These are phyloP conservation scores for Sinotaia quadrata DNA, from an alignment of 2,888 invertebrate species.

Conservation along the genomic window DNA sequence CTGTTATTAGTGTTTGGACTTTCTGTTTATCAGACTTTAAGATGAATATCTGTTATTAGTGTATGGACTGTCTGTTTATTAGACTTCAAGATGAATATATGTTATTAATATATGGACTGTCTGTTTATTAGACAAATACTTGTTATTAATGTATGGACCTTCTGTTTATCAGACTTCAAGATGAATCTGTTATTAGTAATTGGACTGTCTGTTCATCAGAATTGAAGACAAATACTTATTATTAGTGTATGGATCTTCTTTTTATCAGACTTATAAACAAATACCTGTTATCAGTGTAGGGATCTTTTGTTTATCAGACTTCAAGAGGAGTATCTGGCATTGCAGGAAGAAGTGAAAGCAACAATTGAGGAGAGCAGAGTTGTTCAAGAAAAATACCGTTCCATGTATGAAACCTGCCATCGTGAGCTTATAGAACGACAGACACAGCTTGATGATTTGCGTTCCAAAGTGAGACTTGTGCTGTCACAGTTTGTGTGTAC, in stretches of 20 bases:
- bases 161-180: no score
- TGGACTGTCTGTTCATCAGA: no score
- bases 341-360: slow-evolving; percentile 65
- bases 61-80: no score
- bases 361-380: slow-evolving; percentile 69
- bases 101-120: background rate
- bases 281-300: background rate
- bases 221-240: no score
- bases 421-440: slow-evolving; percentile 58
- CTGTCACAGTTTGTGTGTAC: no score
- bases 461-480: slow-evolving; percentile 55
- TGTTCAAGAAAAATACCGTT: slow-evolving; percentile 69
- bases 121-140: slow-evolving; percentile 1
- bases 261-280: background rate
- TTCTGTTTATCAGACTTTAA: no score
- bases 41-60: no score
- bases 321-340: slow-evolving; percentile 65
- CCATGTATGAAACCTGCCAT: slow-evolving; percentile 65
- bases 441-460: slow-evolving; percentile 58
- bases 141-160: no score
- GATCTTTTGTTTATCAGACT: slow-evolving; percentile 48
- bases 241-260: slow-evolving; percentile 4
- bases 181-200: no score
- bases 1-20: no score
- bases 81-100: no score